Percentiles rank a stretch among this genome's conserved stretches.
These are phyloP conservation scores for Brienomyrus brachyistius DNA, from an alignment of 2,113 vertebrate species.

Conservation along the genomic window DNA sequence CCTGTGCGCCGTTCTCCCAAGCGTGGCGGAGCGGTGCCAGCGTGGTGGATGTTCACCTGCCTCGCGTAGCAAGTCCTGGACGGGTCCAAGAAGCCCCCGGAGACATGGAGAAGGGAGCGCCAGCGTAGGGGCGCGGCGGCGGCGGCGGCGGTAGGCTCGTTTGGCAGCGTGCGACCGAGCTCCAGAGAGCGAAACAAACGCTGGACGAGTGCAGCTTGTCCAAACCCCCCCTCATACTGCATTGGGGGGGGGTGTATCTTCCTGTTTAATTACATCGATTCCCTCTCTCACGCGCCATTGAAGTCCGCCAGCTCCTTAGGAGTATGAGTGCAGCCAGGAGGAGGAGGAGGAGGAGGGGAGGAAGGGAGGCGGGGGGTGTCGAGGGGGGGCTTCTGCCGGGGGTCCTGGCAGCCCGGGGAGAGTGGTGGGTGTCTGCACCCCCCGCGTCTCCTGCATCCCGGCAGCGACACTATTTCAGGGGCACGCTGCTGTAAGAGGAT, in stretches of 20 bases:
- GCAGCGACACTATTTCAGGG: constrained; percentile 26
- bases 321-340: constrained; percentile 12
- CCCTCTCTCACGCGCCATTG: constrained; percentile 5
- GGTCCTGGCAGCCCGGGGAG: constrained; percentile 17
- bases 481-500: constrained; percentile 23
- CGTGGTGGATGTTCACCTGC: background rate
- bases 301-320: constrained; percentile 13
- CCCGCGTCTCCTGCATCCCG: constrained; percentile 22
- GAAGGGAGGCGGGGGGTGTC: constrained; percentile 13
- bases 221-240: background rate
- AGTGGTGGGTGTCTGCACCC: constrained; percentile 25
- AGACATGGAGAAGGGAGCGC: background rate
- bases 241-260: background rate
- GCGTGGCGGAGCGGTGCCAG: background rate
- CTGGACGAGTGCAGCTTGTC: background rate
- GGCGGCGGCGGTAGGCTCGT: background rate
- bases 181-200: background rate
- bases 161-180: background rate
- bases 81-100: background rate
- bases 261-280: constrained; percentile 15
- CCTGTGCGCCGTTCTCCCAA: background rate
- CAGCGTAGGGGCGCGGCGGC: background rate
- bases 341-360: constrained; percentile 23
- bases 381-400: constrained; percentile 14
- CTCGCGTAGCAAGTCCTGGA: too few species aligned